These are phyloP conservation scores for Macrobrachium nipponense DNA, from an alignment of 1,140 invertebrate genomes.

Conservation along the genomic window DNA sequence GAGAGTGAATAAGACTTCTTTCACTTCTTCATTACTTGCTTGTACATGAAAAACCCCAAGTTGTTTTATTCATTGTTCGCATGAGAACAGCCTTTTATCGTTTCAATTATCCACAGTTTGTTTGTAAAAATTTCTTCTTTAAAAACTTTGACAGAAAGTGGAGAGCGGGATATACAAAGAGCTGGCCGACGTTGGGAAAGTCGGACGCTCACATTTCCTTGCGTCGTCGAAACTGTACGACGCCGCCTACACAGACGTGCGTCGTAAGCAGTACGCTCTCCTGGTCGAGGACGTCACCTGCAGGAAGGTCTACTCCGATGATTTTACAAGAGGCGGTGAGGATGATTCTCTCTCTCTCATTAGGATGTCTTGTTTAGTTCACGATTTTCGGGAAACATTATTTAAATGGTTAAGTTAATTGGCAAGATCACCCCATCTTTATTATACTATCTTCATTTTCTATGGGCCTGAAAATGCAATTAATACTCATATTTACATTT, in stretches of 20 bases:
- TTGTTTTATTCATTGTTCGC: neutral
- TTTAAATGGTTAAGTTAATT: too few relatives aligned
- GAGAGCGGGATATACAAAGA: conserved; percentile 54
- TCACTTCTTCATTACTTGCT: too few relatives aligned
- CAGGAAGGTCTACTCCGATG: conserved; percentile 62
- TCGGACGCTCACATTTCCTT: conserved; percentile 50
- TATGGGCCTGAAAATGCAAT: neutral
- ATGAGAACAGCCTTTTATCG: neutral
- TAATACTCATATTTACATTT: too few relatives aligned
- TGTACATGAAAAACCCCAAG: too few relatives aligned
- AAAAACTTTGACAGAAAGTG: conserved; percentile 47
- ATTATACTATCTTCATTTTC: too few relatives aligned
- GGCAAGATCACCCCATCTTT: too few relatives aligned
- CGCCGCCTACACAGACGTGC: conserved; percentile 54
- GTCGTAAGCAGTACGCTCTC: conserved; percentile 36
- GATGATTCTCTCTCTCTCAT: neutral
- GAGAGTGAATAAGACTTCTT: too few relatives aligned
- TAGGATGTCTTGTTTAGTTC: neutral
- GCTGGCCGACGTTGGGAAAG: conserved; percentile 32
- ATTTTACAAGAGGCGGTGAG: conserved; percentile 57
- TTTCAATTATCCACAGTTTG: neutral
- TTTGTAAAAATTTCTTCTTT: neutral
- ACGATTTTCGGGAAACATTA: too few relatives aligned
- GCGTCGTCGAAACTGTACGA: conserved; percentile 50
- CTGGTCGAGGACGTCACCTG: conserved; percentile 63